Percentiles rank a stretch among this genome's conserved stretches.
These are phyloP conservation scores for Hippopotamyrus pictus DNA, from an alignment of 2,797 vertebrate genomes.

Conservation along the genomic window DNA sequence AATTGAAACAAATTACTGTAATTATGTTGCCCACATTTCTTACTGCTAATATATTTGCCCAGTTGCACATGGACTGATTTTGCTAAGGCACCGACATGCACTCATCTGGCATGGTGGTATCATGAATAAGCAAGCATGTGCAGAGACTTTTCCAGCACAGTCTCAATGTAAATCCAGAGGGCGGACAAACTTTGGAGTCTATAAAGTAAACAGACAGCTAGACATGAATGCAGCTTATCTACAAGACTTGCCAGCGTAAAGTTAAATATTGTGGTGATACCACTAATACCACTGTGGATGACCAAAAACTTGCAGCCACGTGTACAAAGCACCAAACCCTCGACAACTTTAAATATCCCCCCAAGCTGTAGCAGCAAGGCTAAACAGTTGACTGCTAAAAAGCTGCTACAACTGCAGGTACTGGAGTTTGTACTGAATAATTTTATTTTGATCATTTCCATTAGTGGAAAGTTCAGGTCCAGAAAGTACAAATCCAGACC, in stretches of 20 bases:
- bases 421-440: neutral
- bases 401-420: neutral
- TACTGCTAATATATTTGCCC: neutral
- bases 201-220: neutral
- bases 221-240: neutral
- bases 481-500: neutral
- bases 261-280: neutral
- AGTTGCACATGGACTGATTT: neutral
- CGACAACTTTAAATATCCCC: neutral
- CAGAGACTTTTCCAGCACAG: neutral
- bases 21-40: neutral
- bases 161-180: neutral
- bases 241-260: neutral
- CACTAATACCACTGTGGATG: neutral
- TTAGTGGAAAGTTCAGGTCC: neutral
- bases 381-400: neutral
- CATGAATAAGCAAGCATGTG: neutral
- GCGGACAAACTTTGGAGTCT: neutral
- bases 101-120: neutral
- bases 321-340: neutral
- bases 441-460: neutral
- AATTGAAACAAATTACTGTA: neutral
- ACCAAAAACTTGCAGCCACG: neutral
- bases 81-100: neutral
- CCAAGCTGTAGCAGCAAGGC: neutral